Evolutionary conservation across 2,113 vertebrate genomes (phyloP), one percentile per base, ranked within the genome.

Genomic region (Indicator indicator): DNA sequence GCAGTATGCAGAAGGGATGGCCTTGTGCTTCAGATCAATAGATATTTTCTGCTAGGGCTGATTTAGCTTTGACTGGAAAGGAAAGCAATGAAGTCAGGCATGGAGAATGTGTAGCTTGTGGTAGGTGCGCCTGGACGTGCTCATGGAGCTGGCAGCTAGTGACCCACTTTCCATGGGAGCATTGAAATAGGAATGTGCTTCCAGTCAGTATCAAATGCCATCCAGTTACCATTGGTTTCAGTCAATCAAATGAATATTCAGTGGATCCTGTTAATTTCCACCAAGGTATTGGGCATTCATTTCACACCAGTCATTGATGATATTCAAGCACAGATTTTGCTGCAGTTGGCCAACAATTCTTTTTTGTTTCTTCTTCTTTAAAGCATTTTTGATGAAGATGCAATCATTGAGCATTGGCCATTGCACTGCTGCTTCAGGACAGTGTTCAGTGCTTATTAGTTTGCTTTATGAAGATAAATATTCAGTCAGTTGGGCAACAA

Each of bases 31-130:
- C 89, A 59, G 63, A 94, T 96, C 93, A 86, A 86, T 81, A 84
- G 70, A 74, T 67, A 82, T 75, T 93, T 93, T 71, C 72, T 84
- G 82, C 48, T 72, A 71, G 86, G 27, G 91, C 64, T 88, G 84
- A 90, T 95, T 93, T 92, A 93, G 92, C 75, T 80, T 71, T 85
- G 83, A 85, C 76, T 92, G 87, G 59, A 91, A 94, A 87, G 76
- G 84, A 93, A 93, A 96, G 92, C 89, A 86, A 84, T 93, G 91
- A 94, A 88, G 54, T 52, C 85, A 79, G 81, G 77, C 27, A 0
- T 54, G 56, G 90, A 82, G 77, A 76, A 46, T 62, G 58, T 54
- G 24, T 69, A 36, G 36, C 7, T 36, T 36, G 36, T 36, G 36
- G 36, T 36, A 55, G 84, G 59, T 32, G 63, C 42, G 81, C 67